phyloP scores from a whole-genome alignment of 2,113 vertebrate species.

The Neotragus pygmaeus region DNA sequence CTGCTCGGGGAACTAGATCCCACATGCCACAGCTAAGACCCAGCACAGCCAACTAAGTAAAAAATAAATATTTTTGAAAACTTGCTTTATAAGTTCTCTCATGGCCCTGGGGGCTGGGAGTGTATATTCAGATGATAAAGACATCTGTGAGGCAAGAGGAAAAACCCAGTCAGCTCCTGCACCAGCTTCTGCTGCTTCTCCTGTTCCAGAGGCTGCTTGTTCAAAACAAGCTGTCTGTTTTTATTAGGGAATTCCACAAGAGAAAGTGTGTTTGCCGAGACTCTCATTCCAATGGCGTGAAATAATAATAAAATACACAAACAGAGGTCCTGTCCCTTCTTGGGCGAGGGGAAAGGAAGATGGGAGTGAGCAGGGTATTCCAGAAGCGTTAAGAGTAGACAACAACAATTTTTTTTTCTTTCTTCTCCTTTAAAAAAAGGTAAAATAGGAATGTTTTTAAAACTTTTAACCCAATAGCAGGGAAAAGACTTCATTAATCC shows the following conservation, averaged over 20 bases:
- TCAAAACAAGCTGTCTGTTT: background rate
- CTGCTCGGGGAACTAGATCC: background rate
- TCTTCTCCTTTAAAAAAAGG: background rate
- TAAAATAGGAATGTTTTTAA: background rate
- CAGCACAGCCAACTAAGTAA: background rate
- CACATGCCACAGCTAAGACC: background rate
- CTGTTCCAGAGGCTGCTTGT: background rate
- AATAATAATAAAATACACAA: background rate
- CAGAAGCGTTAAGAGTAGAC: background rate
- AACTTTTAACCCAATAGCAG: background rate
- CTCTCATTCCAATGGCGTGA: background rate
- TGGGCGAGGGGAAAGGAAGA: background rate
- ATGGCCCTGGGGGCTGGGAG: background rate
- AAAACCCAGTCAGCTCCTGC: accelerated
- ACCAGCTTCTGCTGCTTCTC: background rate
- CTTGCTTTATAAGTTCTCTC: background rate
- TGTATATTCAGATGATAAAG: background rate
- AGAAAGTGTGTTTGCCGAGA: background rate
- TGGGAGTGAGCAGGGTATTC: background rate
- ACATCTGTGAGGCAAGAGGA: background rate
- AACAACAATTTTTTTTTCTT: background rate
- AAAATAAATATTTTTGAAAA: background rate
- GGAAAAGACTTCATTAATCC: background rate
- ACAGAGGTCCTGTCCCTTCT: background rate
- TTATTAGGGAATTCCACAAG: background rate